Base-by-base conservation (phyloP, 2,888 invertebrate genomes). In the Leptopilina drosophilae region DNA sequence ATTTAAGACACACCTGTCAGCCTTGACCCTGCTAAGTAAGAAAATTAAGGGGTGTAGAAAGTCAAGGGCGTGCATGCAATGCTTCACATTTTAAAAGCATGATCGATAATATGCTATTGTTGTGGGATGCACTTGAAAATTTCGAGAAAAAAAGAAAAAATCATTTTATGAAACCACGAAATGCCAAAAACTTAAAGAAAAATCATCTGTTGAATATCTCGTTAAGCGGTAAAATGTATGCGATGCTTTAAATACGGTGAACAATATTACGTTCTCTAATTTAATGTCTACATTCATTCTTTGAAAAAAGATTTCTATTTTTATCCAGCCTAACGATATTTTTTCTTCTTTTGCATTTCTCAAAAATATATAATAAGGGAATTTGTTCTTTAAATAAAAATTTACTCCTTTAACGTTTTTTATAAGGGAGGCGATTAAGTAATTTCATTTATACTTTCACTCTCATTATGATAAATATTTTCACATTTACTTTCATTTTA, bases 31-130 rank as follows among this genome's bases (percentile, higher is more conserved):
- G n/a, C 33, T 49, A 4, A 33, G 42, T 11, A 49, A 49, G 49
- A 49, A 56, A 56, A 33, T 26, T 53, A 73, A 56, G 53, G 82
- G 84, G 69, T 84, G 80, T 64, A 53, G 77, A 78, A 81, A 82
- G 85, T 86, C 87, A 87, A 87, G 87, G 87, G 84, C 85, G 80
- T 78, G 78, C 86, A 83, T 87, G 86, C 87, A 85, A 83, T 82
- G 82, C 81, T 79, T 85, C 7, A 73, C 33, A 73, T 73, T 56
- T 49, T 49, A 49, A 49, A 56, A 53, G 33, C 33, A 33, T 33
- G 33, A 73, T 73, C 69, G 69, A 69, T 69, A 53, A 26, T 42
- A 56, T 12, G 69, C 8, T 49, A 49, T 49, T 49, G 49, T 49
- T 42, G 42, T 8, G 7, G 73, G 33, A 26, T 56, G 73, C 56